Percentiles rank a stretch among this genome's conserved stretches.
Conservation (phyloP, 2,797 vertebrate species). For the Acrossocheilus fasciatus region DNA sequence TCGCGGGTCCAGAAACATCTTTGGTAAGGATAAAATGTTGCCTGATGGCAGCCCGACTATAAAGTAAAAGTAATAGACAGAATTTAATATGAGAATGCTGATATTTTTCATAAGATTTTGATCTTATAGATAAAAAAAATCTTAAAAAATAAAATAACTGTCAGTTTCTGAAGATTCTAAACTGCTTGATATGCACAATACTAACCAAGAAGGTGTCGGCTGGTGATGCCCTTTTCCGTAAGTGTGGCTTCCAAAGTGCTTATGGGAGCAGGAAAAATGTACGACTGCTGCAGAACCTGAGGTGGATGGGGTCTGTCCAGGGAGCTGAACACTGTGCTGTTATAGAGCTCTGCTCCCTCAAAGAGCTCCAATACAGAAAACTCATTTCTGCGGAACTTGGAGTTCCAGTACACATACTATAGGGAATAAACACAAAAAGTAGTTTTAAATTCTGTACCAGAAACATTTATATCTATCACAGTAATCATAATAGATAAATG, state of each 20-base stretch:
- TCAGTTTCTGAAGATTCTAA: not conserved
- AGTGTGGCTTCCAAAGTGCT: constrained; percentile 95
- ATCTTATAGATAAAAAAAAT: not conserved
- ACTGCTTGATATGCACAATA: constrained; percentile 15
- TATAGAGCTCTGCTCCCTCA: constrained; percentile 96
- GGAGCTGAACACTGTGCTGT: constrained; percentile 97
- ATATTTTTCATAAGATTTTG: not conserved
- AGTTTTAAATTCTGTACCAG: not conserved
- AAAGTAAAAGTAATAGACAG: not conserved
- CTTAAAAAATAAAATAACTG: not conserved
- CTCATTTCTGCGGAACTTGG: constrained; percentile 94
- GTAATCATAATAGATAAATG: not conserved
- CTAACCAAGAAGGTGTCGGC: constrained; percentile 94
- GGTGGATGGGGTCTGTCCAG: constrained; percentile 91
- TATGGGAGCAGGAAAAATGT: constrained; percentile 96
- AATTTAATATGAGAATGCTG: not conserved
- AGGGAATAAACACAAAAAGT: not conserved
- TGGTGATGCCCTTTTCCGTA: constrained; percentile 97
- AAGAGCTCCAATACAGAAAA: constrained; percentile 94
- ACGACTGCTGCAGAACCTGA: constrained; percentile 95
- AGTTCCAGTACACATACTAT: constrained; percentile 98
- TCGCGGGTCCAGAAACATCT: constrained; percentile 96
- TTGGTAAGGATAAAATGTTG: constrained; percentile 94
- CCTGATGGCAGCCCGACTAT: constrained; percentile 95
- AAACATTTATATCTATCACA: not conserved